A percentile compares a stretch with the other conserved stretches of the same genome.
phyloP scores from a whole-genome alignment of 2,113 vertebrate genomes.

The Tetrao urogallus region DNA sequence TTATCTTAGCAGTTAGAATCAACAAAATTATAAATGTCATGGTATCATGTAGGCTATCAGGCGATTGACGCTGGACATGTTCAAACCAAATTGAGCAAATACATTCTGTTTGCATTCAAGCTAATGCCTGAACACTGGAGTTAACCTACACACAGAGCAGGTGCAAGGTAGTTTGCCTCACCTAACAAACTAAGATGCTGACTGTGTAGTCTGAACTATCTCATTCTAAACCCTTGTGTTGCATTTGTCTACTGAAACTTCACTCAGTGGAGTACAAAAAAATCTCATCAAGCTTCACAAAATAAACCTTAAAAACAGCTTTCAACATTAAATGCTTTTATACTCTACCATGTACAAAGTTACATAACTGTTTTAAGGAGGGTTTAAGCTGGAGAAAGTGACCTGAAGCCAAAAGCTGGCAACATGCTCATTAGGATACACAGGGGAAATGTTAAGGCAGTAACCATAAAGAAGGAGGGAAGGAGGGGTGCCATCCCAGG shows the following conservation, averaged over 20 bases:
- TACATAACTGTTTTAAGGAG: background rate
- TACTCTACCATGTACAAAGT: background rate
- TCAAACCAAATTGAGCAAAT: conserved; percentile 30
- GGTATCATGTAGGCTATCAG: background rate
- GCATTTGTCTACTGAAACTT: background rate
- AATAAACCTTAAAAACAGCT: conserved; percentile 10
- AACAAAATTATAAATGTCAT: background rate
- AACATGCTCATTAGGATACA: background rate
- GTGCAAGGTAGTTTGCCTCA: background rate
- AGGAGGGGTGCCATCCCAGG: background rate
- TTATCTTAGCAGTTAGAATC: background rate
- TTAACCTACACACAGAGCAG: conserved; percentile 22
- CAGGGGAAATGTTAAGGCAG: background rate
- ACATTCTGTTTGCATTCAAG: conserved; percentile 27
- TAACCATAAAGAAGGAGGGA: background rate
- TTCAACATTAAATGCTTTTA: background rate
- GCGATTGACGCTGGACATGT: background rate
- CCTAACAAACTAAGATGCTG: background rate
- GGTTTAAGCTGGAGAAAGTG: background rate
- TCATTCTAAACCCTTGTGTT: background rate
- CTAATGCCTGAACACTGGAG: background rate
- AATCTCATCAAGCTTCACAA: conserved; percentile 15
- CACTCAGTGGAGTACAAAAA: background rate
- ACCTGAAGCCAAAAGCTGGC: background rate
- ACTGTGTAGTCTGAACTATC: background rate